Percentiles rank a stretch among this genome's conserved stretches.
phyloP scores from a whole-genome alignment of 2,888 invertebrate species.

The Drosophila fulvimacula region DNA sequence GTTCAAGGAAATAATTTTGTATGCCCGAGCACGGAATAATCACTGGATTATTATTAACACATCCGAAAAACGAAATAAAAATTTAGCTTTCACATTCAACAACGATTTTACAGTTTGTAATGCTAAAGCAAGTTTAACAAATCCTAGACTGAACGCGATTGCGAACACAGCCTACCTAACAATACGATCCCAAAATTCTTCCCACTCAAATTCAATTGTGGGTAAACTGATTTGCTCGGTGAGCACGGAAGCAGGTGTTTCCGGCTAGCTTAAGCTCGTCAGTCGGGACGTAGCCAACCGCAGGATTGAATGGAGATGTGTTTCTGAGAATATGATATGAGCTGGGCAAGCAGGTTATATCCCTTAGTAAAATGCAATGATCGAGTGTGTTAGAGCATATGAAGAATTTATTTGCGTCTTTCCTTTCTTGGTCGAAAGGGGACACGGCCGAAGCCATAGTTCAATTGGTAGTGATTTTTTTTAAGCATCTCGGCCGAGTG shows the following conservation, averaged over 20 bases:
- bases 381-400: not conserved
- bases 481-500: constrained; percentile 28
- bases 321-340: not conserved
- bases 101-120: constrained; percentile 54
- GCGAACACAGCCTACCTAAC: constrained; percentile 33
- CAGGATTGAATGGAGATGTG: not conserved
- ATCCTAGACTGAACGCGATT: constrained; percentile 1
- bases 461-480: constrained; percentile 16
- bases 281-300: not conserved
- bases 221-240: constrained; percentile 12
- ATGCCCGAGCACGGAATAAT: constrained; percentile 38
- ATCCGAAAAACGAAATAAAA: constrained; percentile 61
- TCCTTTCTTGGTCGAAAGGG: constrained; percentile 19
- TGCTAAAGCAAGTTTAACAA: constrained; percentile 17
- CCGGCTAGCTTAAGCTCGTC: not conserved
- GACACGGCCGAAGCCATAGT: constrained; percentile 31
- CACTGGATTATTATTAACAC: constrained; percentile 53
- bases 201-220: not conserved
- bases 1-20: constrained; percentile 69
- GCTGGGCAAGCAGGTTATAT: not conserved
- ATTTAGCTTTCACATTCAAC: constrained; percentile 66
- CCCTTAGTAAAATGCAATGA: constrained; percentile 4
- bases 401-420: constrained; percentile 24
- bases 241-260: not conserved
- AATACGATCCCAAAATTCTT: not conserved